Evolutionary conservation across 2,888 invertebrate genomes (phyloP).

Genomic region (Xylota segnis): DNA sequence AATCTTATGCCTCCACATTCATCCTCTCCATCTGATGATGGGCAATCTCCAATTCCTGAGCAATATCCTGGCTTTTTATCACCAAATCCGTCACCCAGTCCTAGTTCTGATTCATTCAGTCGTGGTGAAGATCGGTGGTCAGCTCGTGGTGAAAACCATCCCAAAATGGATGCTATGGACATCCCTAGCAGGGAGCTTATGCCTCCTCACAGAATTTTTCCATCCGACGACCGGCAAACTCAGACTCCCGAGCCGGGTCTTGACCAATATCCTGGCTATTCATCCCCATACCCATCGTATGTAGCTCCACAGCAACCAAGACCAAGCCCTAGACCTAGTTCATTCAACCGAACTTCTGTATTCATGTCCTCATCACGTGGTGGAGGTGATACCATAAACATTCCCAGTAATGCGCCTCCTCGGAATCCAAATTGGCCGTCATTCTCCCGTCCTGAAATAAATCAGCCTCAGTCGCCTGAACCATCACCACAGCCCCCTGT

Average conservation of each 20-base stretch:
- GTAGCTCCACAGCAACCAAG: conserved; percentile 1
- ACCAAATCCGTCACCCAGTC: conserved; percentile 1
- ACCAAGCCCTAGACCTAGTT: background rate
- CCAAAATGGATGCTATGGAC: conserved; percentile 46
- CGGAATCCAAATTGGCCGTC: conserved; percentile 22
- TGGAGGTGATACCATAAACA: conserved; percentile 1
- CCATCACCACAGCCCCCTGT: background rate
- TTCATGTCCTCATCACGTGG: background rate
- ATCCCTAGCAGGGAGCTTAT: conserved; percentile 56
- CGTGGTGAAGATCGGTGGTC: background rate
- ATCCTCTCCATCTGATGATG: conserved; percentile 31
- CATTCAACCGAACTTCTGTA: background rate
- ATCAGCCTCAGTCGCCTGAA: background rate
- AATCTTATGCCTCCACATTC: conserved; percentile 63
- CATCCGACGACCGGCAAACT: conserved; percentile 28
- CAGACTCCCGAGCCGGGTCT: conserved; percentile 9
- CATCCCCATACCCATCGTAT: conserved; percentile 38
- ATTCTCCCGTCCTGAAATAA: background rate
- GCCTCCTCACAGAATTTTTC: conserved; percentile 57
- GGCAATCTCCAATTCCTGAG: conserved; percentile 39
- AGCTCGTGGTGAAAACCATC: background rate
- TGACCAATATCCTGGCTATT: conserved; percentile 18
- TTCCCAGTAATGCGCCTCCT: conserved; percentile 35
- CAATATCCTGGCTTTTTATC: conserved; percentile 26
- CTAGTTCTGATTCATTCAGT: background rate